These are phyloP conservation scores for Holotrichia oblita DNA, from an alignment of 1,140 invertebrate species.

Conservation along the genomic window DNA sequence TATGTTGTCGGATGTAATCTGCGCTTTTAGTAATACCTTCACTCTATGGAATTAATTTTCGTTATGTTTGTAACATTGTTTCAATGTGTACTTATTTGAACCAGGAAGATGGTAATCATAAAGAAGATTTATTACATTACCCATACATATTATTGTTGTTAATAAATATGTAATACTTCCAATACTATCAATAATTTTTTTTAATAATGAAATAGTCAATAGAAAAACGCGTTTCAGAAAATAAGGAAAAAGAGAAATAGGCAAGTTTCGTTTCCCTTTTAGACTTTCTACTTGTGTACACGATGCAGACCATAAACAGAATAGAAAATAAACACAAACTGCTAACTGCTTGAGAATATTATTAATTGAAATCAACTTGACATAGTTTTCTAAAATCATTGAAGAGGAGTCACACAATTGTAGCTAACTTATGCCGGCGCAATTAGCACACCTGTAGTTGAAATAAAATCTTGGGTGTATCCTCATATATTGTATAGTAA, in stretches of 20 bases:
- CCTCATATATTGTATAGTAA: neutral
- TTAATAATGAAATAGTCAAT: too few species aligned
- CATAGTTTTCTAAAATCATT: neutral
- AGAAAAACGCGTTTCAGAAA: neutral
- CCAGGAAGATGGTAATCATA: too few species aligned
- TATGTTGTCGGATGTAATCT: too few species aligned
- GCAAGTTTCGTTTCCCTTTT: constrained; percentile 9
- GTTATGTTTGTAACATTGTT: too few species aligned
- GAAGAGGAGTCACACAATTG: neutral
- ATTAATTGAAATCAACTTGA: constrained; percentile 30
- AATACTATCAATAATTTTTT: too few species aligned
- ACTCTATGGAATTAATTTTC: too few species aligned
- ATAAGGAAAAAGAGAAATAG: constrained; percentile 18
- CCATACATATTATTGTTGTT: too few species aligned
- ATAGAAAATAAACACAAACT: constrained; percentile 25
- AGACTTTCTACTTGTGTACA: constrained; percentile 20
- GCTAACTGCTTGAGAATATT: neutral
- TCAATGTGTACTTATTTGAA: too few species aligned
- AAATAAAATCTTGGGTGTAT: neutral
- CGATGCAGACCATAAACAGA: constrained; percentile 24
- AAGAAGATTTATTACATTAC: too few species aligned
- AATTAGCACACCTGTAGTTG: neutral
- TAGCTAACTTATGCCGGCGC: neutral
- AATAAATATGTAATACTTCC: too few species aligned
- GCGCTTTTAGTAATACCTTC: too few species aligned